Base-by-base conservation (phyloP, 2,797 vertebrate genomes). In the Macroramphosus scolopax region DNA sequence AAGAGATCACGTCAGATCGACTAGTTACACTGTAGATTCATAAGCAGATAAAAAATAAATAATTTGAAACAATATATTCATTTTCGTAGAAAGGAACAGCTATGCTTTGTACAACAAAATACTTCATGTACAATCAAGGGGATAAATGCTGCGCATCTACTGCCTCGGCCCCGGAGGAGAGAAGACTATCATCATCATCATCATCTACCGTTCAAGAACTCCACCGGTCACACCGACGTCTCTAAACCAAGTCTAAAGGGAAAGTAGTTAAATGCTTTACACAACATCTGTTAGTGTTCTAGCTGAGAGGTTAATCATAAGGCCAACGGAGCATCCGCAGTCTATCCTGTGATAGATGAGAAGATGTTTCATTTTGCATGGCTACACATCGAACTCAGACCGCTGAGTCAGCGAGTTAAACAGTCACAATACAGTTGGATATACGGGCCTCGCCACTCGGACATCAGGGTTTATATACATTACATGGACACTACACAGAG, bases 21-120 rank as follows among this genome's bases (percentile, higher is more conserved):
- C 34, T 51, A 66, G 31, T 42, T 60, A 74, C 67, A 73, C 51
- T 46, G 34, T 41, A 26, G 51, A 68, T 62, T 72, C 51, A 55
- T 33, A 52, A 52, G 42, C 41, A 42, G 57, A 59, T 82, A 75
- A 61, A 88, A 86, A 85, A 87, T 79, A 80, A 84, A 84, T 75
- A 14, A 62, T 74, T 74, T 71, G 33, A 80, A 84, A 81, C 65
- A 63, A 84, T 81, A 83, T 69, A 72, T 77, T 72, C 1, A 37
- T 72, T 84, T 83, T 58, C 48, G 45, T 82, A 82, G 64, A 87
- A 86, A 89, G 72, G 62, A 78, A 76, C 62, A 44, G 63, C 29
- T 61, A 60, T 62, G 50, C 68, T 76, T 78, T 81, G 62, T 87
- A 85, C 84, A 87, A 74, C 70, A 80, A 82, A 82, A 77, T 78